Evolutionary conservation across 64 coral and sea anemone species (phyloP), one percentile per base, ranked within the genome.

Genomic region (Catalaphyllia jardinei): DNA sequence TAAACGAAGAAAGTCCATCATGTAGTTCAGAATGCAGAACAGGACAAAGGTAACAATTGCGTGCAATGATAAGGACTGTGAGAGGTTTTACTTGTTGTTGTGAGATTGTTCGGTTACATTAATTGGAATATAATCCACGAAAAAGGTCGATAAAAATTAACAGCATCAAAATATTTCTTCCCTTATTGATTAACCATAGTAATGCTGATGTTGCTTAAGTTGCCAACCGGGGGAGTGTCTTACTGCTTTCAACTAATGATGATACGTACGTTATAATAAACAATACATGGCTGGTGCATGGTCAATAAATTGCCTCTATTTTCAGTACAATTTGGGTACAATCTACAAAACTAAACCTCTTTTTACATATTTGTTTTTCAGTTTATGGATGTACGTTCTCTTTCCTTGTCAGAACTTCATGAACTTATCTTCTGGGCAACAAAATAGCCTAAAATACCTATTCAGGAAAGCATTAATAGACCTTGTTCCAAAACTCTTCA

Each of bases 11-110:
- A 25, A 71, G 12, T 38, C 18, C 31, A 50, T 85, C 35, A 2
- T 85, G 81, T 39, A 71, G 42, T 33, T 85, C 81, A 85, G 81
- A 71, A 64, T 85, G 81, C 35, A 85, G 63, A 85, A 85, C 81
- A 49, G 33, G 38, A 7, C 4, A 71, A 85, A 85, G 81, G 81
- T 85, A 85, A 11, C 10, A 69, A 7, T 8, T 27, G 22, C 22
- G 8, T 25, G 22, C 1, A 1, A 8, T 69, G 10, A 69, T 69
- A 4, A 25, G 10, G 22, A 69, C 4, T 9, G 25, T 11, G 22
- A 25, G 29, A 69, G 10, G 10, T n/a, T 27, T 69, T 57, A 57
- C 15, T 57, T 57, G 54, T 55, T 57, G 54, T 57, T 12, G 54
- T 57, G 54, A 57, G 54, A 16, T 57, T 57, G 54, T 57, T 57